phyloP scores from a whole-genome alignment of 2,113 vertebrate genomes.

The Rhinichthys klamathensis region DNA sequence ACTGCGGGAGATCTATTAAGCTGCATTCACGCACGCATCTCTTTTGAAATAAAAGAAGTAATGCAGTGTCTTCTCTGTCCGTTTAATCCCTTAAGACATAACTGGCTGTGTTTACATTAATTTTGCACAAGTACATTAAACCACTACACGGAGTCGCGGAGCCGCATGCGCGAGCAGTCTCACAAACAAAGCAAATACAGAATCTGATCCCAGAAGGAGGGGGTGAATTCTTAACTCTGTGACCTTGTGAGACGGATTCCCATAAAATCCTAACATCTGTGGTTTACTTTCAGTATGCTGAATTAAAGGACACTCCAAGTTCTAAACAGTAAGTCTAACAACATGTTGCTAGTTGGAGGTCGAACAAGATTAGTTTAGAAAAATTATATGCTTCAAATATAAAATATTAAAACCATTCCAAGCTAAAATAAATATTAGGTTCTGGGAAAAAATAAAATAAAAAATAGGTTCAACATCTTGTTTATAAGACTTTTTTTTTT shows the following conservation, averaged over 20 bases:
- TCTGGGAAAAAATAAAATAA: too few species aligned
- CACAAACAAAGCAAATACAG: constrained; percentile 31
- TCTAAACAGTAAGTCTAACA: neutral
- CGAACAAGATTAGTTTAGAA: neutral
- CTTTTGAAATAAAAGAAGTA: too few species aligned
- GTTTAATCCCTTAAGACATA: too few species aligned
- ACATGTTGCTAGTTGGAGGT: neutral
- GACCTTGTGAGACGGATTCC: constrained; percentile 5
- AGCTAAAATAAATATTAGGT: neutral
- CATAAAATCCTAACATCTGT: constrained; percentile 2
- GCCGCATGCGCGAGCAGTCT: too few species aligned
- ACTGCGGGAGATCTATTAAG: too few species aligned
- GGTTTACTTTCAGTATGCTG: neutral
- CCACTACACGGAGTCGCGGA: too few species aligned
- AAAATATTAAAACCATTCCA: neutral
- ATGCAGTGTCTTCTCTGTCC: too few species aligned
- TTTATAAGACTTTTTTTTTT: too few species aligned
- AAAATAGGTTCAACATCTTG: too few species aligned
- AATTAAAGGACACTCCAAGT: neutral
- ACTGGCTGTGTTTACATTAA: too few species aligned
- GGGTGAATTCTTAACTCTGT: neutral
- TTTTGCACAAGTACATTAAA: too few species aligned
- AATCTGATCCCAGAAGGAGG: neutral
- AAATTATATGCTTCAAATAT: neutral
- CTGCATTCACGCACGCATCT: too few species aligned